Base-by-base conservation (phyloP, 2,797 vertebrate species). In the Diceros bicornis region DNA sequence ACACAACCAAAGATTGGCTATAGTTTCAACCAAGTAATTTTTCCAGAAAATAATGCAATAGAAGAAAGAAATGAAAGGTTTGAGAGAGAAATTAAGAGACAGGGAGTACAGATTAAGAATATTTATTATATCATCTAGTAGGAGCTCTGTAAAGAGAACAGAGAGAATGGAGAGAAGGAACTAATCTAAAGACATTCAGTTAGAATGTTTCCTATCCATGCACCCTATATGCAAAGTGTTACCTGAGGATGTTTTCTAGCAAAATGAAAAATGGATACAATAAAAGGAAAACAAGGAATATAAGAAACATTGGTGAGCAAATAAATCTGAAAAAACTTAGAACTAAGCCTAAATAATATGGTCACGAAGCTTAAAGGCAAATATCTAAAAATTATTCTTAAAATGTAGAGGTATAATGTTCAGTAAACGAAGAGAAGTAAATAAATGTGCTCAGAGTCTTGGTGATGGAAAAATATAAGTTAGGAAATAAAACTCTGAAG, bases 351-450 rank as follows among this genome's bases (percentile, higher is more conserved):
- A 47, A 68, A 79, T 86, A 84, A 7, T 89, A n/a, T 25, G 57
- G 8, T 23, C 62, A 1, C 86, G 37, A 86, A 44, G 2, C 61
- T 82, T 92, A 92, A 52, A 64, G 21, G 25, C 18, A 87, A 52
- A 41, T 69, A 27, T 27, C 61, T 85, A 47, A 61, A 81, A 82
- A 59, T 37, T 59, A 66, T 82, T 64, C 29, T 95, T 86, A 77
- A 78, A 72, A 66, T 87, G 2, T 90, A 61, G 25, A 25, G 66
- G n/a, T 78, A 25, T 61, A 77, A 55, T 79, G 20, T 64, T 57
- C n/a, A 74, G 95, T 95, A 88, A 84, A 88, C 78, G 3, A 89
- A 61, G 50, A 44, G 16, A 77, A 90, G 7, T 86, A 89, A 88
- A 75, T 50, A 86, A 95, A 88, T 84, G 7, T 79, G 59, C 44